phyloP scores from a whole-genome alignment of 1,140 invertebrate species.

The Trichogramma pretiosum region DNA sequence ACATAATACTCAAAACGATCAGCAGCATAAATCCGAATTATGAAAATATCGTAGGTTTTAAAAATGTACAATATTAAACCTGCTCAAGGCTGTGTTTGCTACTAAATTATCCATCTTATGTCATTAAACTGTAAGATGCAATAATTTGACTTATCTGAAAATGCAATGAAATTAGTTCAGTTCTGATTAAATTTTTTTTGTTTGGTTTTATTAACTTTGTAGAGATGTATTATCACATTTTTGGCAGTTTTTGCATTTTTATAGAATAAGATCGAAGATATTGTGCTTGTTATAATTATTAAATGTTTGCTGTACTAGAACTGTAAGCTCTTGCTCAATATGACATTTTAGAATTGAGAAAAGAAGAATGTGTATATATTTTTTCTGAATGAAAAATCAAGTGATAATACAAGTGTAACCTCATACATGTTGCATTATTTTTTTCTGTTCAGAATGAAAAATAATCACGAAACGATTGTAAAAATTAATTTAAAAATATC shows the following conservation, averaged over 20 bases:
- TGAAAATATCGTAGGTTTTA: conserved; percentile 20
- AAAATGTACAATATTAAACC: conserved; percentile 12
- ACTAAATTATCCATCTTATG: too few species aligned
- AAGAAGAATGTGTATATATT: not conserved
- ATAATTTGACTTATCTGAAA: too few species aligned
- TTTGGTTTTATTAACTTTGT: too few species aligned
- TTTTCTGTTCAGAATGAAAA: conserved; percentile 4
- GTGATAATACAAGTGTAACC: not conserved
- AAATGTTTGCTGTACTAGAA: too few species aligned
- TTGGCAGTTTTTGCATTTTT: too few species aligned
- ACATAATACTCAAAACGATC: conserved; percentile 31
- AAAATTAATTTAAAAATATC: conserved; percentile 15
- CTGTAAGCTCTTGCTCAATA: too few species aligned
- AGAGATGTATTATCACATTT: too few species aligned
- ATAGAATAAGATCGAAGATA: too few species aligned
- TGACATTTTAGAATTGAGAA: conserved; percentile 5
- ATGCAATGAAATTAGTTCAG: too few species aligned
- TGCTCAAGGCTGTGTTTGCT: conserved; percentile 16
- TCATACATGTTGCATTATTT: not conserved
- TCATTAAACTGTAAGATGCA: too few species aligned
- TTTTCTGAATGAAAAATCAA: not conserved
- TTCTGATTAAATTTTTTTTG: too few species aligned
- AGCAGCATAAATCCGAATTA: conserved; percentile 32
- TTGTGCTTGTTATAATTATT: too few species aligned
- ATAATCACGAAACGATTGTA: conserved; percentile 10